Evolutionary conservation across 2,113 vertebrate species (phyloP).

Genomic region (Muscicapa adusta): DNA sequence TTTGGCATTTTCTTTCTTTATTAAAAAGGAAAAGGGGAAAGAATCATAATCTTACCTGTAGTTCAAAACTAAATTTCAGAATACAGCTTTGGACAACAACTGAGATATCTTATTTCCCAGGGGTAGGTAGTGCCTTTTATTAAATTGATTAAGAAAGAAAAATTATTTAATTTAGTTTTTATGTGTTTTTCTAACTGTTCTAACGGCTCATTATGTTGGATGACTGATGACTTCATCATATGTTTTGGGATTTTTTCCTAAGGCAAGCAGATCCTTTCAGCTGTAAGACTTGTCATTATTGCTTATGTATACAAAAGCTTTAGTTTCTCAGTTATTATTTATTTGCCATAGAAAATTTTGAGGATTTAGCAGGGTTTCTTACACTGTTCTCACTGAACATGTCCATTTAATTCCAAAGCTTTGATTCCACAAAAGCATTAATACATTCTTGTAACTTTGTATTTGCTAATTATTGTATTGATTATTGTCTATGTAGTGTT

Average conservation of each 20-base stretch:
- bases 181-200: neutral
- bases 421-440: neutral
- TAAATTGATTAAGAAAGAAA: slow-evolving; percentile 16
- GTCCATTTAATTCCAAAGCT: neutral
- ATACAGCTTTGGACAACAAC: neutral
- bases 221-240: neutral
- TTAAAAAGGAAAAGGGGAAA: neutral
- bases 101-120: neutral
- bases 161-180: slow-evolving; percentile 1
- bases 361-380: neutral
- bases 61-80: slow-evolving; percentile 1
- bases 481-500: neutral
- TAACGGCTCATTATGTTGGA: slow-evolving; percentile 20
- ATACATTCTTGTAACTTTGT: neutral
- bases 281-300: neutral
- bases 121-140: neutral
- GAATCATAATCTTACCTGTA: neutral
- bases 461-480: neutral
- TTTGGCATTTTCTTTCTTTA: neutral
- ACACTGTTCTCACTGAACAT: neutral
- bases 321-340: neutral
- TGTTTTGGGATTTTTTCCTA: neutral
- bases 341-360: neutral
- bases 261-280: neutral
- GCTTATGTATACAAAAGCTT: neutral